Evolutionary conservation across 2,113 vertebrate species (phyloP).

Genomic region (Fukomys damarensis): DNA sequence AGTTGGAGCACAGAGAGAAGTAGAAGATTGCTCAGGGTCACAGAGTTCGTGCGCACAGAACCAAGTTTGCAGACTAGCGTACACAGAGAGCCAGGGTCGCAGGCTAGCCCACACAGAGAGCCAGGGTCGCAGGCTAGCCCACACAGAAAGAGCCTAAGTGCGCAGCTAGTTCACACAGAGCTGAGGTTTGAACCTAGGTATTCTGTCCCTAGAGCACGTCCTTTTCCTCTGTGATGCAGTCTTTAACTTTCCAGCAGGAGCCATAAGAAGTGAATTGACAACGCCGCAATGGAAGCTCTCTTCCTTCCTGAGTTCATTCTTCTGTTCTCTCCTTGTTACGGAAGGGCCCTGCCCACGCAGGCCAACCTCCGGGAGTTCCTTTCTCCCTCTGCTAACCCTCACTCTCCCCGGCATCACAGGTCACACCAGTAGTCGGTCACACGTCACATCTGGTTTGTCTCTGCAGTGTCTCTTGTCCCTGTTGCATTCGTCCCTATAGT

Average conservation of each 20-base stretch:
- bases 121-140: no score
- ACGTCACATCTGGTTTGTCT: background rate
- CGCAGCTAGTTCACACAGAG: no score
- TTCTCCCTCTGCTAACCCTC: background rate
- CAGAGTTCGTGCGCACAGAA: rapidly evolving
- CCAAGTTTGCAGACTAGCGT: background rate
- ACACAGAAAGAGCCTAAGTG: rapidly evolving
- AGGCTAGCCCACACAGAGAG: background rate
- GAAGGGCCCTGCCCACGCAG: background rate
- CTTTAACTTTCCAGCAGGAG: background rate
- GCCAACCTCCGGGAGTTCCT: background rate
- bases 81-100: rapidly evolving
- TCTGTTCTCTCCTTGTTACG: background rate
- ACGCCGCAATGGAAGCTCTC: background rate
- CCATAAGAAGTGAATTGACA: background rate
- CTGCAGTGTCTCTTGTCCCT: rapidly evolving
- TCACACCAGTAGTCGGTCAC: background rate
- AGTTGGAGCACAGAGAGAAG: background rate
- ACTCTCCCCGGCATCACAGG: rapidly evolving
- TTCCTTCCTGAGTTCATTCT: background rate
- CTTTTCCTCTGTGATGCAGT: no score
- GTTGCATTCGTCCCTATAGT: background rate
- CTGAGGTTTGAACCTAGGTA: background rate
- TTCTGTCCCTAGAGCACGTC: background rate
- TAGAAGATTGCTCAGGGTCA: background rate